Conservation (phyloP, 2,797 vertebrate species). For the Phylloscopus collybita region DNA sequence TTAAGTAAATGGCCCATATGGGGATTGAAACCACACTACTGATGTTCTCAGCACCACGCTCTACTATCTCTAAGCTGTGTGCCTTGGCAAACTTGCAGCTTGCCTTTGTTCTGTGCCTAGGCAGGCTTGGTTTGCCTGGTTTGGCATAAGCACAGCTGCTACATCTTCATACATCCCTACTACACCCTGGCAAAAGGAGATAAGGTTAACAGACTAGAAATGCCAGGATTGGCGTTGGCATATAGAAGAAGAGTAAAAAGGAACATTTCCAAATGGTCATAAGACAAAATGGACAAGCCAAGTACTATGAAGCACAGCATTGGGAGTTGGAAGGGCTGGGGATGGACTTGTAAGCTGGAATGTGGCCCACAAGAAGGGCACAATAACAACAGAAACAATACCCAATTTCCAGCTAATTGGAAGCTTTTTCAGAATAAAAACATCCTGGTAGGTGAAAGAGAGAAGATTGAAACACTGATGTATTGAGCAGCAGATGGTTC, state of each 20-base stretch:
- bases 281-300: background rate
- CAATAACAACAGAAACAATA: background rate
- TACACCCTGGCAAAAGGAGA: background rate
- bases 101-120: background rate
- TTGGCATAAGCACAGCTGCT: background rate
- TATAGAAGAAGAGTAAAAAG: background rate
- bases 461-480: constrained; percentile 62
- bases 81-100: background rate
- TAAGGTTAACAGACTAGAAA: background rate
- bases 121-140: background rate
- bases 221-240: background rate
- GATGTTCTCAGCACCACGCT: background rate
- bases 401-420: constrained; percentile 45
- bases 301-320: background rate
- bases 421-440: constrained; percentile 65
- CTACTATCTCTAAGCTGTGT: background rate
- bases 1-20: background rate
- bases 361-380: background rate
- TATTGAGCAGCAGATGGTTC: constrained; percentile 66
- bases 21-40: background rate
- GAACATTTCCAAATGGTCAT: background rate
- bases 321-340: background rate
- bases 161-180: background rate
- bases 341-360: background rate
- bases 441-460: constrained; percentile 15